Base-by-base conservation (phyloP, 2,113 vertebrate species). In the Pimephales promelas region DNA sequence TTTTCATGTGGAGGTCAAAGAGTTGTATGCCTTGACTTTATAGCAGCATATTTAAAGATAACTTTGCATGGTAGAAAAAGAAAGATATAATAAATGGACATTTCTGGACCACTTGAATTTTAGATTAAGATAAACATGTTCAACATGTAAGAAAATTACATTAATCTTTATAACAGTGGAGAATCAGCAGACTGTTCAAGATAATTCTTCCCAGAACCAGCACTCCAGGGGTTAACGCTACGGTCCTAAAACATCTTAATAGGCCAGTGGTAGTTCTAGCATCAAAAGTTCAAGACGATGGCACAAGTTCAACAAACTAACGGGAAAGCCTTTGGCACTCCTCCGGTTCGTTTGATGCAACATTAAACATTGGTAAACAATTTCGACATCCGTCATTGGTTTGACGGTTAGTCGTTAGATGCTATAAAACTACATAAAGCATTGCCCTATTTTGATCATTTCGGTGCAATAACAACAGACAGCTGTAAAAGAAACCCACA, bases 281-380 rank as follows among this genome's bases (percentile, higher is more conserved):
- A 45, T 45, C n/a, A 13, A 78, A 49, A 34, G 78, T 79, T 79
- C 78, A 79, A 79, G 40, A 49, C 18, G 3, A 79, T 79, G 78
- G 78, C 78, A n/a, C 1, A 2, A 49, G 78, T 79, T 49, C 78
- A 79, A 47, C 78, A 66, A 66, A 64, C 78, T 18, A 66, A 79
- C 26, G 36, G 78, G 59, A 45, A 79, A 66, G 43, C 49, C 18
- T 64, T 47, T 64, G 59, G 43, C 43, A 16, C 59, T 31, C 40
- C 40, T 79, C 10, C 0, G 6, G 26, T 49, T 66, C 5, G 31
- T 66, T 79, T 43, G 10, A 79, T 13, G 59, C 78, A 62, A 66
- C 78, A 79, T 66, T 49, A 79, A 66, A 74, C 78, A 79, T 66
- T 6, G 40, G 59, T 66, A 79, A 49, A 66, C 78, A 64, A 79